phyloP scores from a whole-genome alignment of 2,797 vertebrate genomes.

The Rhynchonycteris naso region DNA sequence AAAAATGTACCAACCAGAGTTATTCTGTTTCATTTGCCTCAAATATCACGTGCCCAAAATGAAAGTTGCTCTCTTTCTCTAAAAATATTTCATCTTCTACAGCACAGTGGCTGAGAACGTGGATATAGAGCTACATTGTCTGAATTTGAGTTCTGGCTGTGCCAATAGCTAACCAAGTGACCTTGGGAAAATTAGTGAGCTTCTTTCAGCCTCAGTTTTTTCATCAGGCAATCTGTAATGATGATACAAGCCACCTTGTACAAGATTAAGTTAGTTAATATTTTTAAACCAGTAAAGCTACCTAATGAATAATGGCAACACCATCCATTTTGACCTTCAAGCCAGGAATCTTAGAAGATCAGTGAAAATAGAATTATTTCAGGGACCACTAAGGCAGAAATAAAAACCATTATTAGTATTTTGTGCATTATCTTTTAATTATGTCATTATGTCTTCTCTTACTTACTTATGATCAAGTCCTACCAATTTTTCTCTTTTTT shows the following conservation, averaged over 20 bases:
- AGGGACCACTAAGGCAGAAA: no score
- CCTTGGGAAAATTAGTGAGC: not conserved
- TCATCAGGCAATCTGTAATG: not conserved
- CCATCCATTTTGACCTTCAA: not conserved
- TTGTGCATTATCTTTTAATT: no score
- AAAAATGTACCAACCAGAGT: slow-evolving; percentile 7
- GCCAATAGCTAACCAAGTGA: not conserved
- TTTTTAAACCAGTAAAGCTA: not conserved
- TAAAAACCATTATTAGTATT: no score
- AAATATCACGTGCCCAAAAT: not conserved
- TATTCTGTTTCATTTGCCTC: slow-evolving; percentile 18
- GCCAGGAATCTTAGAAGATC: not conserved
- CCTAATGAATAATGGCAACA: not conserved
- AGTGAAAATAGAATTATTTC: no score
- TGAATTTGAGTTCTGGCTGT: not conserved
- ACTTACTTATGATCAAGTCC: not conserved
- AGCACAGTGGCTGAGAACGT: not conserved
- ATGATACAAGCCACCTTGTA: not conserved
- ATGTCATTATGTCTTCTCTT: not conserved
- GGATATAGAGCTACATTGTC: not conserved
- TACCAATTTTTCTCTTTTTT: not conserved
- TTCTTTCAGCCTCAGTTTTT: not conserved
- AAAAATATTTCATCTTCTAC: not conserved
- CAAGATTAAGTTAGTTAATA: not conserved
- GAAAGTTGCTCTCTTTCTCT: slow-evolving; percentile 35